Conservation (phyloP, 2,888 invertebrate species). For the Thumatha senex region DNA sequence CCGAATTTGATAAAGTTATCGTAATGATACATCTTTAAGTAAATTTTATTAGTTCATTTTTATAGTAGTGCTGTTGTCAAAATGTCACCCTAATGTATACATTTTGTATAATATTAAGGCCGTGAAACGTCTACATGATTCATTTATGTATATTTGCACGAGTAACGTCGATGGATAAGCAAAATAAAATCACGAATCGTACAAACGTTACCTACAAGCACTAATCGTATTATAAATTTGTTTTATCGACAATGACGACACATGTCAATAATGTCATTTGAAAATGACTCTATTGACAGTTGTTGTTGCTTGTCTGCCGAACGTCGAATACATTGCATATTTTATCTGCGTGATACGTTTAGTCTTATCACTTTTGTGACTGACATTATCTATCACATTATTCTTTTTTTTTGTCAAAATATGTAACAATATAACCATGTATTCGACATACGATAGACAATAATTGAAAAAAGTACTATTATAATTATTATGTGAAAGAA, state of each 20-base stretch:
- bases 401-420: constrained; percentile 6
- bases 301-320: constrained; percentile 22
- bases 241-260: constrained; percentile 28
- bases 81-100: constrained; percentile 18
- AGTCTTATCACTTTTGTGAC: background rate
- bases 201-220: constrained; percentile 51
- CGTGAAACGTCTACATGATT: constrained; percentile 54
- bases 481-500: constrained; percentile 43
- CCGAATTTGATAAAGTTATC: background rate
- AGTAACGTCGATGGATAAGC: constrained; percentile 52
- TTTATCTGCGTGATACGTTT: background rate
- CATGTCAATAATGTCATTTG: constrained; percentile 16
- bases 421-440: constrained; percentile 17
- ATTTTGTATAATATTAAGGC: constrained; percentile 38
- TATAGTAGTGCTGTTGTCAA: constrained; percentile 6
- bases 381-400: constrained; percentile 16
- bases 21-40: background rate
- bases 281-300: constrained; percentile 13
- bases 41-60: background rate
- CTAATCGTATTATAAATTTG: constrained; percentile 40
- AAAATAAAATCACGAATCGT: constrained; percentile 47
- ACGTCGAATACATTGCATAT: constrained; percentile 26
- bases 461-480: constrained; percentile 45
- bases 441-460: constrained; percentile 28
- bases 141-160: constrained; percentile 37